Base-by-base conservation (phyloP, 2,888 invertebrate genomes). In the Cerastis rubricosa region DNA sequence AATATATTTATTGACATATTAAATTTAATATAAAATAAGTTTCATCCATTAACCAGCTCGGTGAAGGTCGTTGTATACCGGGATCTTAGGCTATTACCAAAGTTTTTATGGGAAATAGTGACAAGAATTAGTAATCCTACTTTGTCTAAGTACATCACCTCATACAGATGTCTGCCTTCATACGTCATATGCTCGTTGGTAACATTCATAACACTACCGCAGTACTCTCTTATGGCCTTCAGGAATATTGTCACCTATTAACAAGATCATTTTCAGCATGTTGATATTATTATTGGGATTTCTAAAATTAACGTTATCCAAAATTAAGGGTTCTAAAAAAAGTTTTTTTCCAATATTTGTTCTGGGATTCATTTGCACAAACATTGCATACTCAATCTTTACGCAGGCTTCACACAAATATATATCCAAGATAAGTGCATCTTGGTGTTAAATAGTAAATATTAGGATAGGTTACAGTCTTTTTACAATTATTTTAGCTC, bases 161-260 rank as follows among this genome's bases (percentile, higher is more conserved):
- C 94, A 83, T 94, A 94, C 0, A 96, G 90, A 88, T 89, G 79
- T 87, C 94, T 91, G 11, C 91, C 91, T 85, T 95, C 94, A 78
- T 79, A 91, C 0, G 94, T 94, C 68, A 87, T 66, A 4, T 86
- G 79, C 0, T 91, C 85, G 29, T 66, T 83, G 3, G 81, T 47
- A 1, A 95, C 80, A 3, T 87, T 83, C 11, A 95, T 81, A 1
- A 92, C 45, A 0, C 89, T 83, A 0, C 88, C 81, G 78, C 96
- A 96, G 77, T 90, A 95, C 49, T 90, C 81, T 67, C 89, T 80
- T 2, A 96, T 17, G 3, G 96, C 96, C 79, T 90, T 92, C 64
- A 96, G 80, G 80, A 90, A 96, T 81, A 96, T 89, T 72, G 92
- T 90, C 51, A 95, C 74, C 96, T 96, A 91, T 45, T 90, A 91